phyloP scores from a whole-genome alignment of 2,113 vertebrate genomes.

The Zosterops borbonicus region DNA sequence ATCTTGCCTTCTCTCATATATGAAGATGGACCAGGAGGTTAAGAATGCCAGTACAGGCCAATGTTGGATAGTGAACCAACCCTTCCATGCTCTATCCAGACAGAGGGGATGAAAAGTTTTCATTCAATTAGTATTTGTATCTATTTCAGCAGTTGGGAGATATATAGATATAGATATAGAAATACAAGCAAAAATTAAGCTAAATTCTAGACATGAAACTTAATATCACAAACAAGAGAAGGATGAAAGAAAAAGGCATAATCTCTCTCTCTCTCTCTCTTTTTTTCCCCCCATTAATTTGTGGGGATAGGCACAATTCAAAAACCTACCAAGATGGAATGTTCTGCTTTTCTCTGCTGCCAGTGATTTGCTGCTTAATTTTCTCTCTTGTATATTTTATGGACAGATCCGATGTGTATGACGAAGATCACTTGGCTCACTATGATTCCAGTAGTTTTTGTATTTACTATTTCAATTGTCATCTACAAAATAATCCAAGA shows the following conservation, averaged over 20 bases:
- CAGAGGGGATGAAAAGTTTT: background rate
- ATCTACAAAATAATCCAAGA: slow-evolving; percentile 68
- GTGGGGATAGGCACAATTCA: background rate
- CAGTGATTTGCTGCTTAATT: slow-evolving; percentile 11
- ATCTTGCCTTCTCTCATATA: background rate
- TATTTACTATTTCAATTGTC: slow-evolving; percentile 38
- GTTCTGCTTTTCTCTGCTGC: background rate
- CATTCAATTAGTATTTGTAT: background rate
- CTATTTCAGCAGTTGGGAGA: background rate
- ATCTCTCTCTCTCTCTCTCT: background rate
- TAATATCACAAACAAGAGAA: background rate
- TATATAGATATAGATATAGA: background rate
- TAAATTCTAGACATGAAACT: background rate
- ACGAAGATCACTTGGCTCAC: slow-evolving; percentile 69
- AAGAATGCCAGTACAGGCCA: background rate
- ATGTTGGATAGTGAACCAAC: background rate
- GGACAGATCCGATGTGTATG: slow-evolving; percentile 64
- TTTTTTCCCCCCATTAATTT: background rate
- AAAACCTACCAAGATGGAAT: background rate
- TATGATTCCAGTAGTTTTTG: slow-evolving; percentile 66
- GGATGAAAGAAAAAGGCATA: background rate
- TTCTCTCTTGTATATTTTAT: slow-evolving; percentile 15
- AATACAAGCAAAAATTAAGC: background rate
- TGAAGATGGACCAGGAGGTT: background rate
- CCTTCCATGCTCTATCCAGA: background rate